Base-by-base conservation (phyloP, 2,888 invertebrate species). In the Chrysina gloriosa region DNA sequence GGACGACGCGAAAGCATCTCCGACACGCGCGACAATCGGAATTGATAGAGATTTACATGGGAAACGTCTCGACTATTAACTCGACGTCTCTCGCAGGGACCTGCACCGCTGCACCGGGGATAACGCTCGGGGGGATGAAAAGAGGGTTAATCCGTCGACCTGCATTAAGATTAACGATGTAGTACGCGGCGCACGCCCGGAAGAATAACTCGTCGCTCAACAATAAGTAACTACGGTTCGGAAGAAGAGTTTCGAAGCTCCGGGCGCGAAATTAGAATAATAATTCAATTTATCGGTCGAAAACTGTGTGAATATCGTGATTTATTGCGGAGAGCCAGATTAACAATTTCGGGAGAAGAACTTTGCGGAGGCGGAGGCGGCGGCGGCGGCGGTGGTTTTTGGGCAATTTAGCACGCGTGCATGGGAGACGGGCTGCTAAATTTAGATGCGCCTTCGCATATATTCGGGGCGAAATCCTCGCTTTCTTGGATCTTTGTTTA, bases 1-100 rank as follows among this genome's bases (percentile, higher is more conserved):
- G 29, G 25, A 19, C 19, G 48, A n/a, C 14, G 48, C 42, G 14
- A 7, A 5, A n/a, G 21, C 21, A 3, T 47, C 5, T 1, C 47
- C 19, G 21, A 21, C n/a, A 21, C 21, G 21, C 19, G 21, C 16
- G 29, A 11, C 50, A 31, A 52, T 52, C 34, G 52, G 31, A 19
- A 16, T 52, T 52, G 52, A 52, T 52, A 52, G 31, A 52, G 19
- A 52, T 52, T 52, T 52, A 25, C 31, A 29, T 19, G 31, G 52
- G 6, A 14, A 14, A 52, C 31, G 16, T 31, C 52, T 16, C 52
- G 7, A 31, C 29, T 19, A 31, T 14, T 19, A 39, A 14, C 16
- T 4, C 7, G 2, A 39, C 11, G 4, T 14, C 14, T 39, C 14
- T 16, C 2, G 39, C 11, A 16, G 11, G 39, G 4, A 5, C 16